A percentile compares a stretch with the other conserved stretches of the same genome.
Conservation (phyloP, 2,888 invertebrate genomes). For the Leptinotarsa rubiginosa region DNA sequence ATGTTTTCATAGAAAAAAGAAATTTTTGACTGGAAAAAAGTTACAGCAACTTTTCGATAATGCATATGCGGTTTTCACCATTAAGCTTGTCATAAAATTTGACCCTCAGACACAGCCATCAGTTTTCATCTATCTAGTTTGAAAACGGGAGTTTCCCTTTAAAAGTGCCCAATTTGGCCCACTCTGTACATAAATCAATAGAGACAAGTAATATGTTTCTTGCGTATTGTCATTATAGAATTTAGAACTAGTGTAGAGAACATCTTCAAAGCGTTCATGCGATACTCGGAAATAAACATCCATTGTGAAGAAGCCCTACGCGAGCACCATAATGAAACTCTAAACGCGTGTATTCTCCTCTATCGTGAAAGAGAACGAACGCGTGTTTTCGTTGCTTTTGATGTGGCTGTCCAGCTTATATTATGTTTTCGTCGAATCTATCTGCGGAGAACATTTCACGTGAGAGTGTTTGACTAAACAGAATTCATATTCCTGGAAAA, state of each 20-base stretch:
- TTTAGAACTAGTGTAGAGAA: background rate
- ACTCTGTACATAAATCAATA: no score
- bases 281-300: background rate
- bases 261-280: background rate
- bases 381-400: slow-evolving; percentile 35
- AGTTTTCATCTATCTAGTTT: no score
- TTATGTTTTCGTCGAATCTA: slow-evolving; percentile 31
- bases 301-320: background rate
- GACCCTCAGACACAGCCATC: no score
- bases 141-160: no score
- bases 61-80: no score
- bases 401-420: slow-evolving; percentile 38
- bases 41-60: no score
- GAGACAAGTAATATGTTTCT: no score
- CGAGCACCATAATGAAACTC: background rate
- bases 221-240: no score
- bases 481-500: slow-evolving; percentile 22
- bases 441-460: slow-evolving; percentile 23
- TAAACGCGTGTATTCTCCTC: background rate
- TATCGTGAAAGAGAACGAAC: background rate
- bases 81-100: no score
- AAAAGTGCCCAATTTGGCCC: no score
- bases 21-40: no score
- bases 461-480: slow-evolving; percentile 26
- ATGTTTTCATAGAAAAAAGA: no score